phyloP scores from a whole-genome alignment of 2,888 invertebrate species.

The Hydrotaea diabolus region DNA sequence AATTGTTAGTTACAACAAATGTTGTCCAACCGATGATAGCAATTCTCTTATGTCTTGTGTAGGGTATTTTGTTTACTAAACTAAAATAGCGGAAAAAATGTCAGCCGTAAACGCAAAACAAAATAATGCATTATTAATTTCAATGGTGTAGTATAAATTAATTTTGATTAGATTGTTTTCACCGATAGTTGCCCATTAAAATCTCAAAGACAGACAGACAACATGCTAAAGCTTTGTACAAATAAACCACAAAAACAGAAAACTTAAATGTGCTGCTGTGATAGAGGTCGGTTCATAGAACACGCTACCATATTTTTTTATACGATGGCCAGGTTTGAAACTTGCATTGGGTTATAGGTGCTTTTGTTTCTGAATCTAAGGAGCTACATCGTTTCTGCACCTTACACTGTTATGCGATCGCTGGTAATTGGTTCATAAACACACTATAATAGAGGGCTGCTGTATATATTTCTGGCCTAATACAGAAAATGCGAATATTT shows the following conservation, averaged over 20 bases:
- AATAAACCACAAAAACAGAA: not conserved
- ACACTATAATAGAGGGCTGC: too few species aligned
- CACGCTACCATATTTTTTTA: not conserved
- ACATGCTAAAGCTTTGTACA: not conserved
- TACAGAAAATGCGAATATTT: too few species aligned
- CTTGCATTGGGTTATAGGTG: too few species aligned
- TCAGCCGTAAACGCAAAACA: constrained; percentile 9
- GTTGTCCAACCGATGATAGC: too few species aligned
- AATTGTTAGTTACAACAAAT: too few species aligned
- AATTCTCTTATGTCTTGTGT: not conserved
- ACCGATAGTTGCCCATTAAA: constrained; percentile 27
- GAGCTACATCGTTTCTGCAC: too few species aligned
- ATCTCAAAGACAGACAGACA: constrained; percentile 1
- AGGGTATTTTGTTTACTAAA: not conserved
- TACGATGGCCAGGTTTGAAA: too few species aligned
- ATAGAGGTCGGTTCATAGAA: not conserved
- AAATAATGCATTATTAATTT: constrained; percentile 30
- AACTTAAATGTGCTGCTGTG: not conserved
- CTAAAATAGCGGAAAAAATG: not conserved
- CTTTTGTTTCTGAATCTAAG: too few species aligned
- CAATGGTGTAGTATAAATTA: constrained; percentile 22
- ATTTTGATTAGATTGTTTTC: constrained; percentile 41
- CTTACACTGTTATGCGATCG: too few species aligned
- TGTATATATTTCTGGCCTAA: too few species aligned
- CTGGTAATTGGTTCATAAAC: too few species aligned